A percentile compares a stretch with the other conserved stretches of the same genome.
These are phyloP conservation scores for Copidosoma floridanum DNA, from an alignment of 1,140 invertebrate genomes.

Conservation along the genomic window DNA sequence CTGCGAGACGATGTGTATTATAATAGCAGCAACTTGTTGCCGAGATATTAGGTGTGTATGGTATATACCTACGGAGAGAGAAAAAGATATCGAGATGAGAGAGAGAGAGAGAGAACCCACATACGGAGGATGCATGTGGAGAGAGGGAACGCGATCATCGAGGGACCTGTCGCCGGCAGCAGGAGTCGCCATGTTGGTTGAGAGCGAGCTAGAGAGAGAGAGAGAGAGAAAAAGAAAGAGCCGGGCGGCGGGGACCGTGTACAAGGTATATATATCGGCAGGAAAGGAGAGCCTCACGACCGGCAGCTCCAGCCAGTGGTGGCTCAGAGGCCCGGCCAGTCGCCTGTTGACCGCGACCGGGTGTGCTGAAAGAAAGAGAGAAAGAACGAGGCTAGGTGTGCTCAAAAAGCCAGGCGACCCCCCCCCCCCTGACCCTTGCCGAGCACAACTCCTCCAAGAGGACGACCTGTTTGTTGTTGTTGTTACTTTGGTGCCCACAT, in stretches of 20 bases:
- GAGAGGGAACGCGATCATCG: not conserved
- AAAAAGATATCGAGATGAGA: not conserved
- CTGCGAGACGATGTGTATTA: no score
- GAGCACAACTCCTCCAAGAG: not conserved
- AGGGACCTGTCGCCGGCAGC: no score
- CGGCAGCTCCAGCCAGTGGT: no score
- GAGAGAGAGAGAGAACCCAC: not conserved
- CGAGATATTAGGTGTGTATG: not conserved
- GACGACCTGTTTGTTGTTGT: no score
- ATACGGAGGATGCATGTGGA: not conserved
- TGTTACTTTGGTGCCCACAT: no score
- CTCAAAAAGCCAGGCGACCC: not conserved
- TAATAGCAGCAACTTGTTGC: no score
- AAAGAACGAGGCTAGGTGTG: not conserved
- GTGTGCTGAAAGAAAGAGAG: slow-evolving; percentile 14
- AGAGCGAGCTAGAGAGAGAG: not conserved
- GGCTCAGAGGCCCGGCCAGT: slow-evolving; percentile 36
- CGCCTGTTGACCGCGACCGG: slow-evolving; percentile 51
- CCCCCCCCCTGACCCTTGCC: not conserved
- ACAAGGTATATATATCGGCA: no score
- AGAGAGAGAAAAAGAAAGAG: not conserved
- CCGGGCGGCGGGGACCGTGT: slow-evolving; percentile 36
- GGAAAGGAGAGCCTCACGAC: slow-evolving; percentile 7
- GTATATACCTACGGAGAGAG: not conserved
- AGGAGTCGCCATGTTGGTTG: no score